Evolutionary conservation across 1,140 invertebrate genomes (phyloP).

Genomic region (Drosophila hydei): DNA sequence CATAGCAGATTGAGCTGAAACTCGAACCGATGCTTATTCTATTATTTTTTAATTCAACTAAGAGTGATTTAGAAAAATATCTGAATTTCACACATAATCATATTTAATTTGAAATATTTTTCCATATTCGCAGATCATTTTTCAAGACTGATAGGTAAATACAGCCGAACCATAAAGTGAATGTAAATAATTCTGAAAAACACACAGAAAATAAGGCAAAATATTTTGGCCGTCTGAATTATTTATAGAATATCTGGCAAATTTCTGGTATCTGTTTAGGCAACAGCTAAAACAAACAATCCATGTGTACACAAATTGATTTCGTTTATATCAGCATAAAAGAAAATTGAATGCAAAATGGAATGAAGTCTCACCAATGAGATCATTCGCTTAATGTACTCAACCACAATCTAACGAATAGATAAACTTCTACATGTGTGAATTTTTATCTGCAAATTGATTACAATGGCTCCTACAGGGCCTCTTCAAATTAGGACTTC

Average conservation of each 20-base stretch:
- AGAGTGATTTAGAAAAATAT: neutral
- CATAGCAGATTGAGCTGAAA: neutral
- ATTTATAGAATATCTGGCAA: neutral
- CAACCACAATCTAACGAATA: slow-evolving; percentile 2
- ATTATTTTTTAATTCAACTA: slow-evolving; percentile 5
- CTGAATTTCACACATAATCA: neutral
- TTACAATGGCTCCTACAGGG: neutral
- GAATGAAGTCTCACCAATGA: too few species aligned
- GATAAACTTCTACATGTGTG: neutral
- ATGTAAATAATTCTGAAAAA: neutral
- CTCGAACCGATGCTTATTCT: slow-evolving; percentile 9
- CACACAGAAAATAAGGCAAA: too few species aligned
- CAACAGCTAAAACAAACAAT: neutral
- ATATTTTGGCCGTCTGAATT: neutral
- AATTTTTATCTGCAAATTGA: slow-evolving; percentile 5
- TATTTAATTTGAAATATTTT: neutral
- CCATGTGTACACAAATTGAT: slow-evolving; percentile 1
- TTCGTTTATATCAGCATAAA: slow-evolving; percentile 5
- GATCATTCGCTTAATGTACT: slow-evolving; percentile 27
- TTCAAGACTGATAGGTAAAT: neutral
- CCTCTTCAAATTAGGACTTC: neutral
- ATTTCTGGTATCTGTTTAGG: neutral
- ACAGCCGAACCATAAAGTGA: neutral
- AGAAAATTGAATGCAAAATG: neutral
- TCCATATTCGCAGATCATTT: neutral